Evolutionary conservation across 2,888 invertebrate species (phyloP).

Genomic region (Tachina lurida): DNA sequence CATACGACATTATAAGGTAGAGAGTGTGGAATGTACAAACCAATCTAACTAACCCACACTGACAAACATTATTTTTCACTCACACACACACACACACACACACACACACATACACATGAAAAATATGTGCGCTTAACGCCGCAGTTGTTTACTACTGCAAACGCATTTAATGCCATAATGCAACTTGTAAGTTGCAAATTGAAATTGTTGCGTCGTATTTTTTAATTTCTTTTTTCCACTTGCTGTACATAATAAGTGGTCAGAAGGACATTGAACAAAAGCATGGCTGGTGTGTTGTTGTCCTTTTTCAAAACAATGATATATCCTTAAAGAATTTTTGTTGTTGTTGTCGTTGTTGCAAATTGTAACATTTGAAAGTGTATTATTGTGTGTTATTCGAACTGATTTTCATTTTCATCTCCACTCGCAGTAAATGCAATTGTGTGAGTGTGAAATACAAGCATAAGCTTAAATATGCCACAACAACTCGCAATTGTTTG

Average conservation of each 20-base stretch:
- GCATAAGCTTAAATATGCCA: slow-evolving; percentile 35
- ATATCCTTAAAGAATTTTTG: slow-evolving; percentile 27
- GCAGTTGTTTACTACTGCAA: slow-evolving; percentile 12
- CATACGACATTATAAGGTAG: slow-evolving; percentile 9
- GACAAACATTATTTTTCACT: slow-evolving; percentile 14
- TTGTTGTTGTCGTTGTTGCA: not conserved
- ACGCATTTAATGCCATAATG: slow-evolving; percentile 53
- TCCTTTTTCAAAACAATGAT: slow-evolving; percentile 32
- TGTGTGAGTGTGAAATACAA: slow-evolving; percentile 25
- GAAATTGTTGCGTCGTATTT: slow-evolving; percentile 59
- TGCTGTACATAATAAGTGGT: slow-evolving; percentile 43
- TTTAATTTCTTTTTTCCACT: slow-evolving; percentile 33
- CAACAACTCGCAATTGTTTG: not conserved
- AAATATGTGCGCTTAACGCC: no score
- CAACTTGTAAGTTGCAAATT: slow-evolving; percentile 62
- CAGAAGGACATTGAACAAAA: slow-evolving; percentile 23
- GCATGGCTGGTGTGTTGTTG: slow-evolving; percentile 15
- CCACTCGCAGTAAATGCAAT: slow-evolving; percentile 20
- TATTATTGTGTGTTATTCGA: slow-evolving; percentile 46
- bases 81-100: slow-evolving; percentile 5
- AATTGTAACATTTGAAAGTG: slow-evolving; percentile 38
- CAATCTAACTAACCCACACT: not conserved
- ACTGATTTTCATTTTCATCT: slow-evolving; percentile 47
- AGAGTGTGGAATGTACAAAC: not conserved
- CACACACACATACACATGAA: slow-evolving; percentile 8